Evolutionary conservation across 2,113 vertebrate species (phyloP), one percentile per base, ranked within the genome.

Genomic region (Boulengerochromis microlepis): DNA sequence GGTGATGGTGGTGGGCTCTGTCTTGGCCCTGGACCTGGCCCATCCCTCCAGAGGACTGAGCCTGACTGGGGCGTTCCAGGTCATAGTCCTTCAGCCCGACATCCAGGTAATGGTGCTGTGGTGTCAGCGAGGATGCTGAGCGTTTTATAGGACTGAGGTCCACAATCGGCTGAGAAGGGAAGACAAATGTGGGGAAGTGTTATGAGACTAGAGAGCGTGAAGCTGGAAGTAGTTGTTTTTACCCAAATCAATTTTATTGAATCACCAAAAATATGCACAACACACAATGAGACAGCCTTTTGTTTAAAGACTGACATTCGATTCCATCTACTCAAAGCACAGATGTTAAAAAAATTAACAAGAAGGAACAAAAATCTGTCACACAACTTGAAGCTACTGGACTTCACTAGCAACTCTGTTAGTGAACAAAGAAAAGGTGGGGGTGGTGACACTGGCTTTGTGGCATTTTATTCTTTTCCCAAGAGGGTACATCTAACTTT

Each of bases 91-190:
- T 97, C 81, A 98, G 96, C 47, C 93, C 96, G 3, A 94, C 93
- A 90, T 97, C 95, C 0, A 94, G 71, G 5, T 61, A 97, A 33
- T 96, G 94, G 3, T 95, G 95, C 90, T 97, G 98, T 0, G 98
- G 97, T 4, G 97, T 93, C 96, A 99, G 93, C 0, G 98, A 98
- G 92, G 98, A 99, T 6, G 98, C 96, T 0, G 98, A 99, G 9
- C 98, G 97, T 80, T 97, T 98, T 96, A 99, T 99, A 76, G 98
- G 98, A 89, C 98, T 99, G 40, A 97, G 95, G 81, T 98, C 98
- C 0, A 97, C 94, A 59, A 98, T 97, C 1, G 97, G 97, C 98
- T 99, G 95, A 56, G 61, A 81, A 78, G 19, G 64, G 56, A 81
- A 50, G 24, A 85, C 26, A 86, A 71, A 57, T 5, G 24, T 5